Percentiles rank a stretch among this genome's conserved stretches.
Conservation (phyloP, 2,888 invertebrate species). For the Sarcophaga rosellei region DNA sequence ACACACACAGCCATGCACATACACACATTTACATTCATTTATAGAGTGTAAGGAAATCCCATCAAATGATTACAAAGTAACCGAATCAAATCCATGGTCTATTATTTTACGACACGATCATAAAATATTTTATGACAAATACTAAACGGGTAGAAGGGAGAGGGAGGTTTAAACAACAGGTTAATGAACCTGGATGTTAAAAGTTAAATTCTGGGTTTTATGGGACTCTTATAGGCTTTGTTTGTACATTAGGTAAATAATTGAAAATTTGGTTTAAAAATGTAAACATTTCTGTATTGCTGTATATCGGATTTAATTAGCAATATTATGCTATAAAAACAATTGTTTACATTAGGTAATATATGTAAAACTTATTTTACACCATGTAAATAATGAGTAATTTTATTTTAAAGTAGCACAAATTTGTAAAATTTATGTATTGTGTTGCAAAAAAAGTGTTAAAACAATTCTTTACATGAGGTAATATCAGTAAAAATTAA, state of each 20-base stretch:
- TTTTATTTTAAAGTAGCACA: no score
- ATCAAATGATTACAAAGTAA: conserved; percentile 43
- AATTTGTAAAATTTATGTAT: no score
- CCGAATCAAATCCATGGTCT: conserved; percentile 22
- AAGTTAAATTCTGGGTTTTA: no score
- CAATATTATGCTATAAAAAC: neutral
- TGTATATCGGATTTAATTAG: no score
- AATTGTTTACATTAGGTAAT: neutral
- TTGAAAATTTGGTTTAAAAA: no score
- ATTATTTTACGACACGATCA: neutral
- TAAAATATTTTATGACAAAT: neutral
- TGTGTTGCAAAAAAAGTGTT: neutral
- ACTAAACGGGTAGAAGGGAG: neutral
- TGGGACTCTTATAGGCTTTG: no score
- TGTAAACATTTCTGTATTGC: no score
- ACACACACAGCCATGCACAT: neutral
- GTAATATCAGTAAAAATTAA: neutral
- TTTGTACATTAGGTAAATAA: no score
- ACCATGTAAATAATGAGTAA: neutral
- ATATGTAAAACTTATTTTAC: neutral
- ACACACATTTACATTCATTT: neutral
- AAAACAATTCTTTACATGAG: neutral
- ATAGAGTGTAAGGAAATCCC: neutral
- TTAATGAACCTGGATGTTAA: no score
- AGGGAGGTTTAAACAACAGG: no score